Base-by-base conservation (phyloP, 1,140 invertebrate species). In the Tetramorium simillimum region DNA sequence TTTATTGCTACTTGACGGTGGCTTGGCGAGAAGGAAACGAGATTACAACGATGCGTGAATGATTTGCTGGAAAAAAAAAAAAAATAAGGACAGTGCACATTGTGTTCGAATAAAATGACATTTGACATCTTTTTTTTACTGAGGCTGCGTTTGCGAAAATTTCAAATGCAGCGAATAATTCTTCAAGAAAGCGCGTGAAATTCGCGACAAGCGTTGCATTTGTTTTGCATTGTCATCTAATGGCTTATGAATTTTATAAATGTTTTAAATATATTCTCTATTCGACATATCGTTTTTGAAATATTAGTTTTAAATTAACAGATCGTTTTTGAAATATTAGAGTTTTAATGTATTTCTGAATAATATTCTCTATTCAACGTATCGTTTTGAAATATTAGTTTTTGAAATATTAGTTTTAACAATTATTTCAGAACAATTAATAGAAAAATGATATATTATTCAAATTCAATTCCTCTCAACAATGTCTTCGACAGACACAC, bases 1-100 rank as follows among this genome's bases (percentile, higher is more conserved):
- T 82, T 82, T 82, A 82, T 72, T 46, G 53, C 51, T 73, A 60
- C 67, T 82, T 73, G 67, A 73, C 80, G 33, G 7, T 43, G 67
- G 12, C 40, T 58, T 51, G 62, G 37, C 40, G 18, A 73, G 28
- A 73, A 73, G 67, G 40, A 37, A 81, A 81, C 43, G 33, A 70
- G 46, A 60, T 58, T 73, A 67, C 53, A 81, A 49, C 62, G 46
- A 80, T 53, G 46, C 62, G 24, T 77, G 40, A 77, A 65, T 12
- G 43, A 65, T 78, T 49, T 43, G 10, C 18, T 10, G 0, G 1
- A 18, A 6, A 28, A 6, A 16, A 21, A 6, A 18, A 9, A 18
- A 14, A 65, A 33, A 49, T 21, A 40, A 9, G 21, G 37, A 7
- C 21, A 12, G 12, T n/a, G 12, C 18, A 6, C n/a, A 10, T 65